Evolutionary conservation across 2,888 invertebrate species (phyloP), one percentile per base, ranked within the genome.

Genomic region (Caenorhabditis virilis): DNA sequence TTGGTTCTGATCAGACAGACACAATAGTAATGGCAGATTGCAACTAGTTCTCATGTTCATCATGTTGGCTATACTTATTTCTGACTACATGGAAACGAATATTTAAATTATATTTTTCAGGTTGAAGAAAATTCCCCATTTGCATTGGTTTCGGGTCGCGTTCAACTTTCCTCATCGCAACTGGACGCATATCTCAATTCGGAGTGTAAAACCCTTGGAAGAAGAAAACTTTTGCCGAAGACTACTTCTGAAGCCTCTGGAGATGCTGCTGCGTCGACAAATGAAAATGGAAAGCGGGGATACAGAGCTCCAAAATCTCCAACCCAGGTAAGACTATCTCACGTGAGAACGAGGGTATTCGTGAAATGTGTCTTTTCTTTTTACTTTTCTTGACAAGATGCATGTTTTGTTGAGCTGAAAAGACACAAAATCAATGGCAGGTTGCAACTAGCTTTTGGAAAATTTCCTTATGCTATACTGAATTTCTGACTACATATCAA

Each of bases 111-210:
- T 38, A 6, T 16, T 9, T 30, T 30, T 30, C 30, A 39, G 39
- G n/a, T 9, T 16, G 39, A 46, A 15, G 56, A 53, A n/a, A 51
- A 23, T 38, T 70, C 69, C 11, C 78, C 77, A 16, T 77, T 77
- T 52, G 61, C 70, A 5, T 35, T 39, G 20, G 56, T 72, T 13
- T 25, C 72, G 16, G 64, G 66, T 22, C 60, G 49, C 36, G 57
- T 58, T 33, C 73, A 72, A 23, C 55, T 78, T 15, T 60, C 74
- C 23, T 63, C 63, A 22, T 77, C 72, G 22, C 81, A 82, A 51
- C 54, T 82, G 42, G 80, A 82, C 30, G 61, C 74, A 20, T 79
- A 79, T 54, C 58, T 79, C 27, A 71, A 67, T n/a, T 73, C 72
- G n/a, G 72, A 78, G 55, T 62, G 79, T 45, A 60, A 64, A n/a